Evolutionary conservation across 2,888 invertebrate genomes (phyloP), one percentile per base, ranked within the genome.

Genomic region (Stomorhina lunata): DNA sequence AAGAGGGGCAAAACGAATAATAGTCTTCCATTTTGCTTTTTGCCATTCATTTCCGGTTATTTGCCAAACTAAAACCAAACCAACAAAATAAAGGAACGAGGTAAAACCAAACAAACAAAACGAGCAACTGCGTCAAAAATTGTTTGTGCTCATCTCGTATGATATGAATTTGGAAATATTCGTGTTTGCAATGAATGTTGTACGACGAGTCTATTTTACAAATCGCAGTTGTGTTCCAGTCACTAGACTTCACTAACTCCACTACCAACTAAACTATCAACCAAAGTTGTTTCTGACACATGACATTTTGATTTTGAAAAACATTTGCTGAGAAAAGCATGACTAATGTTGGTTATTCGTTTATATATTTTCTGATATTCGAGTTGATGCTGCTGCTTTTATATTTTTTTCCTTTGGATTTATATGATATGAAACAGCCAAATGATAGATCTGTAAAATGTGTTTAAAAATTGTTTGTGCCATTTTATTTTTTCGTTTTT

Each of bases 291-390:
- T 57, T 69, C 69, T 79, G 82, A 82, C 82, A 82, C 75, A 71
- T 82, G 82, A 79, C 82, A 82, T 79, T 79, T 82, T 79, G 75
- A 79, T 79, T 82, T 76, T 73, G 50, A 59, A n/a, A 15, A 65
- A 40, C 48, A 32, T 72, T 72, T 63, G 3, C 37, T 71, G 55
- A 59, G 57, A 65, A 79, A 59, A 66, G 40, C 71, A 48, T 72
- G 72, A 66, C 48, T 66, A 57, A 65, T 71, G 53, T 57, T 17
- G 7, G n/a, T 37, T 17, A 22, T 20, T 40, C 27, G 37, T 66
- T 57, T 75, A 29, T 53, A 22, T 3, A 45, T 68, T 50, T 34
- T 25, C 1, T 9, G n/a, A n/a, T n/a, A n/a, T n/a, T n/a, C n/a
- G n/a, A n/a, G n/a, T n/a, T n/a, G n/a, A n/a, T n/a, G n/a, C n/a